Base-by-base conservation (phyloP, 2,113 vertebrate genomes). In the Parus major region DNA sequence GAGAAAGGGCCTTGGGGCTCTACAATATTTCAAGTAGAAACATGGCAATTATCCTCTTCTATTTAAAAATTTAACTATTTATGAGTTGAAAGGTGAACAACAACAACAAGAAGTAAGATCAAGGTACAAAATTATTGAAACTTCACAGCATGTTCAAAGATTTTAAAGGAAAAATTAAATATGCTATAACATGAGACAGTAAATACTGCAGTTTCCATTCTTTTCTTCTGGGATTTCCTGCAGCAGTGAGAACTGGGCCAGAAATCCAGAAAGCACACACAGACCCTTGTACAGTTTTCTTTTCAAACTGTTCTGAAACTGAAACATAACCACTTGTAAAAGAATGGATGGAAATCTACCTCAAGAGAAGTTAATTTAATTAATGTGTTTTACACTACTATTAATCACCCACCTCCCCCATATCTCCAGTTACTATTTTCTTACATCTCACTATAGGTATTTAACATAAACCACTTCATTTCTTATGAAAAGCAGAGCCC, bases 221-320 rank as follows among this genome's bases (percentile, higher is more conserved):
- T 91, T 92, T 97, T 94, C 41, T 57, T 70, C 50, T 78, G 80
- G 79, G 77, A 95, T 86, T 90, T 87, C 12, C 91, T 65, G 77
- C 55, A 73, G 65, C 29, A 84, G 77, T 94, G 95, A 97, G 96
- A 92, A 92, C 29, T 28, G 39, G 52, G 82, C 81, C 50, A 92
- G 83, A 94, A 98, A 97, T 95, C 39, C 94, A 96, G 92, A 92
- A 95, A 71, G 60, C 64, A 88, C 47, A 86, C 7, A 73, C 27
- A 84, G 65, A 80, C 10, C 46, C 42, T 39, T 56, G 80, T 55
- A 36, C 4, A 56, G 72, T 77, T 96, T 94, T 95, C 91, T 57
- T 56, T 92, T 84, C 70, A 85, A 73, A 82, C 23, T 46, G 19
- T 66, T 88, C 76, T 7, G 41, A 88, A 86, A 80, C 75, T 89